These are phyloP conservation scores for Cuniculus paca DNA, from an alignment of 2,797 vertebrate genomes.

Conservation along the genomic window DNA sequence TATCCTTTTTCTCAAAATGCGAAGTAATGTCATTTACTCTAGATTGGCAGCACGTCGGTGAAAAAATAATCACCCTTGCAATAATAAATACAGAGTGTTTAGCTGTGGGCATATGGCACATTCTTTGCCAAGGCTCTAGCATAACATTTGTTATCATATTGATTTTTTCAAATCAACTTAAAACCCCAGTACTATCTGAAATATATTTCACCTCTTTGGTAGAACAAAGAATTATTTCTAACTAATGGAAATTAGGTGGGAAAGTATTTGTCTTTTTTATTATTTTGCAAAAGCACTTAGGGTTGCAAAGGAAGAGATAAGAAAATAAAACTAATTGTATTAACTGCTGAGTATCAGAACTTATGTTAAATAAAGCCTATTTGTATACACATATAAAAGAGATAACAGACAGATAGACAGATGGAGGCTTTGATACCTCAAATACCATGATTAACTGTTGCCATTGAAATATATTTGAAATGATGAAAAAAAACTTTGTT, in stretches of 20 bases:
- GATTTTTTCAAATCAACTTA: constrained; percentile 57
- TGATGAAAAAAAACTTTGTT: background rate
- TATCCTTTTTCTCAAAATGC: background rate
- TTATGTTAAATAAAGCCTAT: background rate
- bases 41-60: background rate
- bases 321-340: constrained; percentile 19
- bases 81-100: constrained; percentile 54
- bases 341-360: background rate
- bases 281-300: constrained; percentile 46
- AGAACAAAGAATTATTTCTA: constrained; percentile 65
- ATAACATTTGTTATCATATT: constrained; percentile 37
- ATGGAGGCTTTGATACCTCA: background rate
- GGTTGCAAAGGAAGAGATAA: background rate
- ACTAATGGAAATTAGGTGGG: background rate
- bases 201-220: background rate
- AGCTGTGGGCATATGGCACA: background rate
- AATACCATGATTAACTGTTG: background rate
- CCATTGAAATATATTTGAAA: background rate
- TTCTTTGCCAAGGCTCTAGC: constrained; percentile 17
- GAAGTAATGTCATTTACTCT: constrained; percentile 3
- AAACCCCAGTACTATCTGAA: background rate
- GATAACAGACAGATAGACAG: background rate
- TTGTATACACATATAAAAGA: background rate
- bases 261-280: constrained; percentile 4
- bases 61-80: background rate